Base-by-base conservation (phyloP, 2,888 invertebrate species). In the Oligia strigilis region DNA sequence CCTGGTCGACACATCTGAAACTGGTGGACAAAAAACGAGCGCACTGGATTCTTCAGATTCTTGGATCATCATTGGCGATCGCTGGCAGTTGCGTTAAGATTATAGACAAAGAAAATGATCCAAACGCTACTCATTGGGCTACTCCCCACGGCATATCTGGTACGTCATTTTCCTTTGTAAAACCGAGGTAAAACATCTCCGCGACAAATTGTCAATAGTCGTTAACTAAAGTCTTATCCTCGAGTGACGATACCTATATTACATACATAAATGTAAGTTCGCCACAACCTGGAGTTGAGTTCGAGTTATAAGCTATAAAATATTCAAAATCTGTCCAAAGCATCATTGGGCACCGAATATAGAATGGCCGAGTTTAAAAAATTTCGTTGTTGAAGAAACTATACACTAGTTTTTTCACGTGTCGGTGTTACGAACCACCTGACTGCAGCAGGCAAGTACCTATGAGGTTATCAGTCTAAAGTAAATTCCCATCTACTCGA, bases 21-120 rank as follows among this genome's bases (percentile, higher is more conserved):
- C 81, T 96, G 36, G 90, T 93, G 2, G 93, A 96, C 87, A 95
- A 94, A 78, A 92, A 92, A 52, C 92, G 95, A 14, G 92, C 93
- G 0, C 96, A 97, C 83, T 94, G 94, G 90, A 87, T 95, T 11
- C 86, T 96, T 36, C 96, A 96, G 85, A 84, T 95, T 9, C 3
- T 93, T 2, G 96, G 96, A 0, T 95, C 96, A 3, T 92, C 84
- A 2, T 82, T 96, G 17, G 96, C 96, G 5, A 92, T 96, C 4
- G 91, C 87, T 36, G 96, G 96, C 11, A 93, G 92, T 81, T 88
- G 95, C 64, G 85, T 95, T 58, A 95, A 92, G 83, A 93, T 93
- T n/a, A 5, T 93, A 0, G 92, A 93, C 64, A 94, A 95, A 78
- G 29, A 43, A 13, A 69, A 88, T 0, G 88, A 62, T 64, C 69